A percentile compares a stretch with the other conserved stretches of the same genome.
phyloP scores from a whole-genome alignment of 2,797 vertebrate species.

The Streptopelia turtur region DNA sequence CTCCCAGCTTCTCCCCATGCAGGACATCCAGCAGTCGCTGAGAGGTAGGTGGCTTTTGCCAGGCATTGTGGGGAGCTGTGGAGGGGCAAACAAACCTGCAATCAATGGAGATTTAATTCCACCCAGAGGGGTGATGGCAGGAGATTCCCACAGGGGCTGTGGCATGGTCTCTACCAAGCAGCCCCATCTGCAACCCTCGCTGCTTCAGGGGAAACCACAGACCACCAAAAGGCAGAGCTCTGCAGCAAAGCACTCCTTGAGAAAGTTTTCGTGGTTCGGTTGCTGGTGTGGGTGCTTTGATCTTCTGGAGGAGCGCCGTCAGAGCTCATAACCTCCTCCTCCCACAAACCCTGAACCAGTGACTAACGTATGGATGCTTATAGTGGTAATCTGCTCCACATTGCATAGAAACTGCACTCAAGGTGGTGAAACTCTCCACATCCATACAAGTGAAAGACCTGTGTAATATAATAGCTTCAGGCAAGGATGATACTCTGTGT shows the following conservation, averaged over 20 bases:
- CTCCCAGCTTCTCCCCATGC: neutral
- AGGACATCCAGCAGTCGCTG: neutral
- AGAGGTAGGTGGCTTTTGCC: neutral
- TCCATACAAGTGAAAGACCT: neutral
- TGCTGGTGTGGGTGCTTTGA: neutral
- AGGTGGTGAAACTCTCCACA: neutral
- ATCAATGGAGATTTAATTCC: neutral
- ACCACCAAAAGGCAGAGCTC: neutral
- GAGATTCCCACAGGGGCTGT: neutral
- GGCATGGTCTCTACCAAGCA: neutral
- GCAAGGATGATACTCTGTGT: neutral
- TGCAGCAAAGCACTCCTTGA: neutral
- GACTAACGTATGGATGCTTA: neutral
- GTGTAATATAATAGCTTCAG: neutral
- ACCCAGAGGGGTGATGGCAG: neutral
- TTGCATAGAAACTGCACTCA: neutral
- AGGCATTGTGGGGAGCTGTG: neutral
- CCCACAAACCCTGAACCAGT: neutral
- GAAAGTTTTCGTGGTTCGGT: neutral
- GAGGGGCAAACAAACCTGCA: neutral
- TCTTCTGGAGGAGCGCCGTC: neutral
- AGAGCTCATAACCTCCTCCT: neutral
- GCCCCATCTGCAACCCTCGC: neutral
- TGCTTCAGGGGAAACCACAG: neutral
- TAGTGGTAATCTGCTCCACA: fast-evolving